A percentile compares a stretch with the other conserved stretches of the same genome.
phyloP scores from a whole-genome alignment of 2,888 invertebrate species.

The Drosophila niveifrons region DNA sequence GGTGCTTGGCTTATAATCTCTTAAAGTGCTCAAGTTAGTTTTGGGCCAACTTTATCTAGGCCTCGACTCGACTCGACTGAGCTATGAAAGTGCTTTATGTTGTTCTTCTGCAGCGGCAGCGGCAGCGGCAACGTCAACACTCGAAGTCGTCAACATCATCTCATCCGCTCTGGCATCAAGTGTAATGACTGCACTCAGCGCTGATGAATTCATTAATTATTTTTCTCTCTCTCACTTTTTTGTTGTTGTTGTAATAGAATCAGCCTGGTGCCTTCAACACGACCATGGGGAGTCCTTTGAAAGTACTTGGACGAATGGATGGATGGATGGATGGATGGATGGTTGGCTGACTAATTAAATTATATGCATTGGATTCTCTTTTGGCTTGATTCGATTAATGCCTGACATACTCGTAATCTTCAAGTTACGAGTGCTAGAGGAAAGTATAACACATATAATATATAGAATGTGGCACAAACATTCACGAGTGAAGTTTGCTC shows the following conservation, averaged over 20 bases:
- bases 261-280: slow-evolving; percentile 8
- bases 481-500: slow-evolving; percentile 4
- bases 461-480: slow-evolving; percentile 5
- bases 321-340: slow-evolving; percentile 15
- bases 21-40: slow-evolving; percentile 43
- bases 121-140: slow-evolving; percentile 35
- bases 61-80: not conserved
- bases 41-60: slow-evolving; percentile 46
- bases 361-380: slow-evolving; percentile 40
- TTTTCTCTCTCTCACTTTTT: slow-evolving; percentile 38
- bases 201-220: slow-evolving; percentile 79
- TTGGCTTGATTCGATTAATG: slow-evolving; percentile 61
- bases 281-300: slow-evolving; percentile 13
- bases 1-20: slow-evolving; percentile 29
- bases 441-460: too few species aligned
- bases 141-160: slow-evolving; percentile 21
- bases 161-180: slow-evolving; percentile 47
- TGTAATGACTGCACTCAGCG: slow-evolving; percentile 73
- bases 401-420: slow-evolving; percentile 41
- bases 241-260: slow-evolving; percentile 49
- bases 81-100: slow-evolving; percentile 41
- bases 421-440: slow-evolving; percentile 28
- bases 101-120: slow-evolving; percentile 34
- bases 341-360: slow-evolving; percentile 68
- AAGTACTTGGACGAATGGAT: slow-evolving; percentile 7